Base-by-base conservation (phyloP, 2,888 invertebrate species). In the Listrodromus nycthemerus region DNA sequence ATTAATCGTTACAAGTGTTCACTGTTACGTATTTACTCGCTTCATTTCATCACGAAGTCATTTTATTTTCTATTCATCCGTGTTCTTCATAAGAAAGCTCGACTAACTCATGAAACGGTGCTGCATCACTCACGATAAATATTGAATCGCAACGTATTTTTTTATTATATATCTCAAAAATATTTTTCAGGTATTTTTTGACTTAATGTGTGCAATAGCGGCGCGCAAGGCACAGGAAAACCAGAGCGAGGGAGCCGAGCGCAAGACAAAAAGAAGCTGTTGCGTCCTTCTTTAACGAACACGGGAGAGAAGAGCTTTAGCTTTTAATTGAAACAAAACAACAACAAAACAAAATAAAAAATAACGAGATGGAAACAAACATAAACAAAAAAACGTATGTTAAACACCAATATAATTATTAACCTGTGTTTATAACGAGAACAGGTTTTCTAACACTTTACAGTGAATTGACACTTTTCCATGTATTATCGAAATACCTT, bases 191-290 rank as follows among this genome's bases (percentile, higher is more conserved):
- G 98, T 99, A 93, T 99, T 99, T 96, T 99, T 98, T 95, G 99
- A 99, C 95, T 96, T 99, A 95, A 99, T 99, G 99, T 96, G 99
- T 90, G 99, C 99, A 95, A 99, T 99, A 94, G 97, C 98, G 91
- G 97, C 98, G 93, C 96, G 98, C 93, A 99, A 99, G 95, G 97
- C 97, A 93, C 97, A 97, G 95, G 98, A 97, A 95, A 97, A 96
- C 90, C 96, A 97, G 94, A 96, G 96, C 91, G 98, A 98, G 94
- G 96, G 97, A 94, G 97, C 97, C 94, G 96, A 96, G 94, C 97
- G 97, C 95, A 96, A 97, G 95, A 97, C 96, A 95, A 96, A 96
- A 94, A 95, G 97, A 94, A 97, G 97, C 94, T 98, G 98, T 95
- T 95, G 95, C 94, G 96, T 97, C 94, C 95, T 98, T 94, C 90